phyloP scores from a whole-genome alignment of 1,140 invertebrate species.

The Araneus ventricosus region DNA sequence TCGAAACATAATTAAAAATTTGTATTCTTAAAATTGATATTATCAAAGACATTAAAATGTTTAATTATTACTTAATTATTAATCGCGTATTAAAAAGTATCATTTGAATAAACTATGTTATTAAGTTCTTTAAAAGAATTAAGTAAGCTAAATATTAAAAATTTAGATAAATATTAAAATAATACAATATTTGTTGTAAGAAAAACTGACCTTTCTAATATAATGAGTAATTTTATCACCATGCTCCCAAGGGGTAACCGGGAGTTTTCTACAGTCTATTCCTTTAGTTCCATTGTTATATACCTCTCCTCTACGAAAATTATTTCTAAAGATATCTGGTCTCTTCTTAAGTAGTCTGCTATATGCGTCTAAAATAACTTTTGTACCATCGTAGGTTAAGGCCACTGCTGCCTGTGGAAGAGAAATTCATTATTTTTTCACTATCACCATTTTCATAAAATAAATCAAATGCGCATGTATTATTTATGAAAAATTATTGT shows the following conservation, averaged over 20 bases:
- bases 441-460: neutral
- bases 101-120: too few species aligned
- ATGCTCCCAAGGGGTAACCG: conserved; percentile 91
- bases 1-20: too few species aligned
- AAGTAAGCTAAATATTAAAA: too few species aligned
- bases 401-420: conserved; percentile 83
- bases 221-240: conserved; percentile 92
- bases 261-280: conserved; percentile 87
- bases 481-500: too few species aligned
- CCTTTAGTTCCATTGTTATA: conserved; percentile 85
- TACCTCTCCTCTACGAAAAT: conserved; percentile 82
- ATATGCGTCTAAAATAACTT: conserved; percentile 94
- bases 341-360: conserved; percentile 91
- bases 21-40: too few species aligned
- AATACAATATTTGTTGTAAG: neutral
- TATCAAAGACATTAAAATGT: too few species aligned
- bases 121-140: too few species aligned
- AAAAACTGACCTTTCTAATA: conserved; percentile 87
- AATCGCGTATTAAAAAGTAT: too few species aligned
- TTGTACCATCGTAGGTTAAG: conserved; percentile 94
- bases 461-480: too few species aligned
- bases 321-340: conserved; percentile 87
- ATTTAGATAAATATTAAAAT: too few species aligned
- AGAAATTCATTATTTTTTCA: neutral
- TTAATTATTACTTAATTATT: too few species aligned